These are phyloP conservation scores for Temnothorax longispinosus DNA, from an alignment of 1,140 invertebrate species.

Conservation along the genomic window DNA sequence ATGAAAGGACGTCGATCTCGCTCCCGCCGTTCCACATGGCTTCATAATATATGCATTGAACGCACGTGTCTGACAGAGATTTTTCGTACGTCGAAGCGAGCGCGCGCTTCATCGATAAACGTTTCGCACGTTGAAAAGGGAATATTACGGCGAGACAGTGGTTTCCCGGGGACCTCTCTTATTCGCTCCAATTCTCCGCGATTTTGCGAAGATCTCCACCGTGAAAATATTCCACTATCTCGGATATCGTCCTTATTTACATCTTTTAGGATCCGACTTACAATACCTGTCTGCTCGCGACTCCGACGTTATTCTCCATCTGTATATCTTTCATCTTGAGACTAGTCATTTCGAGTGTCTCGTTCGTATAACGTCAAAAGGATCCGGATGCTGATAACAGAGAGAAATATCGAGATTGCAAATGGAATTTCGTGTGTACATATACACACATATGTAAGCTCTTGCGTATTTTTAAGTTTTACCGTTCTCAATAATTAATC, in stretches of 20 bases:
- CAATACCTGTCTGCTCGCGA: conserved; percentile 32
- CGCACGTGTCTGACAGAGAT: conserved; percentile 24
- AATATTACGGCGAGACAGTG: conserved; percentile 51
- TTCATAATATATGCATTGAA: conserved; percentile 50
- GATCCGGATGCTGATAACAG: conserved; percentile 16
- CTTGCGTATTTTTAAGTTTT: not conserved
- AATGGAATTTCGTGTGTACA: not conserved
- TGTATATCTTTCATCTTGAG: conserved; percentile 50
- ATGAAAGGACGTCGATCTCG: conserved; percentile 30
- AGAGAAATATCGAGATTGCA: not conserved
- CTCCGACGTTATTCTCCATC: conserved; percentile 45
- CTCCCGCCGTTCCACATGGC: not conserved
- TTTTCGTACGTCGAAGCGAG: conserved; percentile 26
- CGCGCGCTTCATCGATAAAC: conserved; percentile 57
- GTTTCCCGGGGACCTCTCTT: conserved; percentile 26
- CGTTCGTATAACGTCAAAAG: conserved; percentile 10
- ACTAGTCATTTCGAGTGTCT: conserved; percentile 31
- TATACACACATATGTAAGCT: too few relatives aligned
- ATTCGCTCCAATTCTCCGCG: conserved; percentile 49
- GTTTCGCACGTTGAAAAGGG: conserved; percentile 43
- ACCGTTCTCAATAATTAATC: conserved; percentile 7
- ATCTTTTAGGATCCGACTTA: conserved; percentile 48
- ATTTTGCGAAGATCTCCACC: conserved; percentile 42
- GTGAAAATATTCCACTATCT: conserved; percentile 27
- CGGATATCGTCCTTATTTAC: conserved; percentile 49